Evolutionary conservation across 2,113 vertebrate genomes (phyloP), one percentile per base, ranked within the genome.

Genomic region (Leiothrix lutea): DNA sequence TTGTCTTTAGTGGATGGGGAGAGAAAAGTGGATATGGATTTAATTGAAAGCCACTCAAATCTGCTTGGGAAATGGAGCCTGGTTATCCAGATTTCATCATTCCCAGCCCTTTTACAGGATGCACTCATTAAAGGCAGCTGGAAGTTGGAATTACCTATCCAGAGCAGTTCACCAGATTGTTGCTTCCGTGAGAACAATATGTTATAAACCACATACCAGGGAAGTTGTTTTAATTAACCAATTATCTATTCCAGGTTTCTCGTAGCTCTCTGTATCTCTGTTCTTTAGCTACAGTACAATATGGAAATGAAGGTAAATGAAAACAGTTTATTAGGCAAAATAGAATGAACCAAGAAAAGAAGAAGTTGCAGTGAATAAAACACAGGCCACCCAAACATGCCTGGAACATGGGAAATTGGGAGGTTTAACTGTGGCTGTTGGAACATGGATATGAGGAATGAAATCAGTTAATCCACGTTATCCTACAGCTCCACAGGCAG

Each of bases 211-310:
- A 86, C 72, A 62, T 88, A 88, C 75, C 91, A 84, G 91, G 93
- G 87, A 94, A 96, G 88, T 93, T 86, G 86, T 74, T 96, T 95
- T 95, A 96, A 96, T 95, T 94, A 95, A 94, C 91, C 91, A 86
- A 97, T 95, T 97, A 94, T 95, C 92, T 94, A 78, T 92, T 94
- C 80, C n/a, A 31, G 71, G 88, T 94, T 93, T 86, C 91, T 86
- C 57, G n/a, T 56, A 86, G 75, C 60, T 88, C 82, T 42, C 80
- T 94, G 79, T 86, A 71, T 90, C 91, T 95, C 92, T 80, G 82
- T 88, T 93, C 82, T 96, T 92, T 95, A 93, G 92, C 96, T 97
- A 95, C 75, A 95, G 91, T 60, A 83, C 82, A 88, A 64, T 86
- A 90, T 90, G 95, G 73, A 96, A 97, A 96, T 95, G 42, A 88